These are phyloP conservation scores for Eptatretus burgeri DNA, from an alignment of 2,113 vertebrate species.

Conservation along the genomic window DNA sequence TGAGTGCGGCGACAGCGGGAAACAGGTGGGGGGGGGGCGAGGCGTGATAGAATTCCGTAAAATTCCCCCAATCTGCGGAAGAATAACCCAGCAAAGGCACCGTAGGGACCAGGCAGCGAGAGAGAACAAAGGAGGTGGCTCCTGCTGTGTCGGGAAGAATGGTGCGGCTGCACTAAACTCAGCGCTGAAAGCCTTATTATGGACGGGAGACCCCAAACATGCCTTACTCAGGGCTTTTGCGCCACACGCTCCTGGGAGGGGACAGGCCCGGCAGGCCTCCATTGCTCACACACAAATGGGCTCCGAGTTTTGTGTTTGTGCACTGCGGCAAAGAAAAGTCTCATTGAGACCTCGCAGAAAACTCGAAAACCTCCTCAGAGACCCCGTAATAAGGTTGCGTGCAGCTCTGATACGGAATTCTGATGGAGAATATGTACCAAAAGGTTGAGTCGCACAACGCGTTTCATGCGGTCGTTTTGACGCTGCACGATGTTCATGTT, in stretches of 20 bases:
- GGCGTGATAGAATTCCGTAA: conserved; percentile 4
- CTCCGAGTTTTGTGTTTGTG: conserved; percentile 3
- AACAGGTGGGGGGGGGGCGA: too few relatives aligned
- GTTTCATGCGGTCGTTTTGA: too few relatives aligned
- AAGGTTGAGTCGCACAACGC: too few relatives aligned
- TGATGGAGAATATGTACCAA: conserved; percentile 26
- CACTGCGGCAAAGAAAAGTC: conserved; percentile 6
- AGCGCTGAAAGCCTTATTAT: conserved; percentile 7
- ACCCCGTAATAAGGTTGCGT: too few relatives aligned
- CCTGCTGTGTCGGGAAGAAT: conserved; percentile 3
- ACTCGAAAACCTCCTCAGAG: neutral
- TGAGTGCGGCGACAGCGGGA: too few relatives aligned
- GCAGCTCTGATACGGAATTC: conserved; percentile 15
- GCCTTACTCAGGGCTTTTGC: neutral
- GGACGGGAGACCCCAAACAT: conserved; percentile 5
- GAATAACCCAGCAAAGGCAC: neutral
- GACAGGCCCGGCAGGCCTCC: conserved; percentile 1
- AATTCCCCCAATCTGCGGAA: conserved; percentile 1
- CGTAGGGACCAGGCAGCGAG: neutral
- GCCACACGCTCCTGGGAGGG: conserved; percentile 4
- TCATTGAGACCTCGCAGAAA: conserved; percentile 1
- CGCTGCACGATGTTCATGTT: too few relatives aligned
- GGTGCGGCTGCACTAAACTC: conserved; percentile 3
- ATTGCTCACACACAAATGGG: conserved; percentile 5
- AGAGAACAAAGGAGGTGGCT: neutral